Base-by-base conservation (phyloP, 2,797 vertebrate species). In the Morelia viridis region DNA sequence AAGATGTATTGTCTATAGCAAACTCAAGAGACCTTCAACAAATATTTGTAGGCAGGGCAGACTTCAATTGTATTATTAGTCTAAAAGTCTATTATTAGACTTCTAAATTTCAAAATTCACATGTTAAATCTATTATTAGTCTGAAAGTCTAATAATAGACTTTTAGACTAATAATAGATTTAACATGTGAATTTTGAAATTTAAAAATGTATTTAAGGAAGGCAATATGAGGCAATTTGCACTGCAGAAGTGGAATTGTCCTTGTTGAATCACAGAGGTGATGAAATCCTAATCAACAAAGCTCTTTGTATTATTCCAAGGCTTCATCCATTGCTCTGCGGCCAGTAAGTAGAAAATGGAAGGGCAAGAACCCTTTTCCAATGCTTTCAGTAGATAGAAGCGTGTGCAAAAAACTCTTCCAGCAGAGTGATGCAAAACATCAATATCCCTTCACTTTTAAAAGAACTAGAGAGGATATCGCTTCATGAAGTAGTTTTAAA, bases 121-220 rank as follows among this genome's bases (percentile, higher is more conserved):
- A n/a, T n/a, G n/a, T n/a, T n/a, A n/a, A n/a, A n/a, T n/a, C n/a
- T 41, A 41, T 41, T 41, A 35, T 35, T 35, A 35, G 35, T 35
- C 35, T 35, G 1, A 35, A 35, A 35, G 35, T 35, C 35, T 35
- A 53, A 22, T 31, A 26, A 71, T 24, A 46, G 17, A 10, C 62
- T 17, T 15, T 31, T 11, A 83, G 19, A 62, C 17, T 61, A 62
- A 53, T 35, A 56, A 65, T 4, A 17, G 22, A 58, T 12, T 65
- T n/a, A 87, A 86, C 26, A 91, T 31, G 61, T 68, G 50, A 85
- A 91, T 65, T 68, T 64, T 90, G 68, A 85, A 85, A 17, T 10
- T 10, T 9, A 85, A 62, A 64, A 56, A 12, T 12, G 1, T 41
- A 24, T n/a, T 76, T 61, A 71, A 28, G 17, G 1, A 22, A 53